Conservation (phyloP, 2,888 invertebrate species). For the Leuctra nigra region DNA sequence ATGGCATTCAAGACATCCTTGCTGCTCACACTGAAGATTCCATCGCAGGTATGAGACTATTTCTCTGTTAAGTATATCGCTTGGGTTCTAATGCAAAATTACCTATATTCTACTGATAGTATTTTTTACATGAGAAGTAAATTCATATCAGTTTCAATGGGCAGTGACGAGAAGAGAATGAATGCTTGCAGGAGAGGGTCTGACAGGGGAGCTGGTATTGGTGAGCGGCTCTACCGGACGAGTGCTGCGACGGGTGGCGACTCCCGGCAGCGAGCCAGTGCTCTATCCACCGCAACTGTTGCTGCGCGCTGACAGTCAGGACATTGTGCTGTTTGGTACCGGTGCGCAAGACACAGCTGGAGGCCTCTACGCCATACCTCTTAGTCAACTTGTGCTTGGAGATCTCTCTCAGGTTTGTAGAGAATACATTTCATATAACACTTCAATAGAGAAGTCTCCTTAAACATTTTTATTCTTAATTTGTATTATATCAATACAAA, state of each 20-base stretch:
- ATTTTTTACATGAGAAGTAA: no score
- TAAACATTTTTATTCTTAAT: no score
- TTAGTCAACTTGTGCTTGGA: constrained; percentile 48
- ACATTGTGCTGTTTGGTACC: constrained; percentile 60
- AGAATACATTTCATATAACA: no score
- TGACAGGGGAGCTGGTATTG: constrained; percentile 58
- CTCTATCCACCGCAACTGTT: constrained; percentile 67
- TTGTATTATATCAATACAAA: no score
- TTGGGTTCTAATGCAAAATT: no score
- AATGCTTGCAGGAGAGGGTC: constrained; percentile 29
- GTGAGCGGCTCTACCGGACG: constrained; percentile 64
- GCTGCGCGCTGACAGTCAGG: constrained; percentile 52
- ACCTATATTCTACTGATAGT: no score
- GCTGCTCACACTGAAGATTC: constrained; percentile 52
- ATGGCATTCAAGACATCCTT: constrained; percentile 61
- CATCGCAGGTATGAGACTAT: background rate
- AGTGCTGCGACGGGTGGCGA: constrained; percentile 52
- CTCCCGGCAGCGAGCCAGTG: constrained; percentile 59
- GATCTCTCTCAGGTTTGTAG: constrained; percentile 38
- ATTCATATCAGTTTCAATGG: no score
- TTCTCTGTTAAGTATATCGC: no score
- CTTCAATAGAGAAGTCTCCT: no score
- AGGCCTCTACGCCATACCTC: constrained; percentile 56
- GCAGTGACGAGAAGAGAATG: no score
- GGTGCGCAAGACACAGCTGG: constrained; percentile 67